Conservation (phyloP, 2,113 vertebrate species). For the Condylura cristata region DNA sequence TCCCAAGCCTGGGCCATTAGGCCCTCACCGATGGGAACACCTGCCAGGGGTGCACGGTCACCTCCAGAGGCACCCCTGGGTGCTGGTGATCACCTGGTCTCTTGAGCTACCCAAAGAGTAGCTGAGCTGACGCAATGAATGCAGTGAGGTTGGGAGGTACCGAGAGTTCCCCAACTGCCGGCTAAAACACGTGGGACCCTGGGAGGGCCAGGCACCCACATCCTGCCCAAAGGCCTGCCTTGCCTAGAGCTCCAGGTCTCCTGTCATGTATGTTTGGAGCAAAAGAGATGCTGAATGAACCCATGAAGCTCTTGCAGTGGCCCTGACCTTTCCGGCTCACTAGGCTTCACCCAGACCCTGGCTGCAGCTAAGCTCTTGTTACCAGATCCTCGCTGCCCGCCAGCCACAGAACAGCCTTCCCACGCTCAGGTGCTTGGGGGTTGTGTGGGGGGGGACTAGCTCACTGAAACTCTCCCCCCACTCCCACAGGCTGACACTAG, state of each 20-base stretch:
- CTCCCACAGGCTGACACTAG: neutral
- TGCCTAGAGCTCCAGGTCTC: neutral
- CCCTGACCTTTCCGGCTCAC: neutral
- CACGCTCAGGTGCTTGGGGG: neutral
- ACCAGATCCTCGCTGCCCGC: neutral
- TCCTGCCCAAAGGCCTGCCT: neutral
- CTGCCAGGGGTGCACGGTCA: neutral
- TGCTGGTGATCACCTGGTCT: neutral
- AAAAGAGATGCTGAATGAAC: neutral
- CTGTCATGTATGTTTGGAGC: neutral
- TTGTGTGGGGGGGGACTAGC: neutral
- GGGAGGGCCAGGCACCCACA: too few species aligned
- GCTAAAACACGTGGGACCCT: neutral
- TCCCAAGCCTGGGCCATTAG: neutral
- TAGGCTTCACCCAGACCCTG: neutral
- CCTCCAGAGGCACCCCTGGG: neutral
- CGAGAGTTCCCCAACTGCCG: neutral
- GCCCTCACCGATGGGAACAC: neutral
- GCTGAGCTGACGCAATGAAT: neutral
- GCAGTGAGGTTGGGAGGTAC: neutral
- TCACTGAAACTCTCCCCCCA: neutral
- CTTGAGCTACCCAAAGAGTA: neutral
- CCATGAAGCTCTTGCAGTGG: neutral
- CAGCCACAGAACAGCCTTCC: neutral
- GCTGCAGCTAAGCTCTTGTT: neutral